Evolutionary conservation across 2,797 vertebrate genomes (phyloP).

Genomic region (Anguilla megastoma): DNA sequence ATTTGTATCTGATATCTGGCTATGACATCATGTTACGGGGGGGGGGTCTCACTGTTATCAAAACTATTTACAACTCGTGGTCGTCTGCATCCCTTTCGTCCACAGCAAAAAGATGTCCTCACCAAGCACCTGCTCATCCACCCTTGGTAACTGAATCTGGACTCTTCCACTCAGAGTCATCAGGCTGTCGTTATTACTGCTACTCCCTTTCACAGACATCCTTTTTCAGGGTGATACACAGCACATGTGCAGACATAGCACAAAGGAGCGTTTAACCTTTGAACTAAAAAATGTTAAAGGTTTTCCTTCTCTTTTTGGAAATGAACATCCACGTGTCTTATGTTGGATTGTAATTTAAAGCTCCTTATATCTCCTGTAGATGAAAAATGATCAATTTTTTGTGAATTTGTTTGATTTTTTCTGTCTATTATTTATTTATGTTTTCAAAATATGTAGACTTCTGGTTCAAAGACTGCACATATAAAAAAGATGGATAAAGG

Average conservation of each 20-base stretch:
- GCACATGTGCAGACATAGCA: constrained; percentile 53
- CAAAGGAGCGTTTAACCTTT: constrained; percentile 61
- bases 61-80: constrained; percentile 49
- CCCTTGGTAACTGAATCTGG: constrained; percentile 40
- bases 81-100: constrained; percentile 58
- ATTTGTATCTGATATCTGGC: constrained; percentile 33
- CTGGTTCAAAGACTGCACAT: not conserved
- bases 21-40: constrained; percentile 27
- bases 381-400: constrained; percentile 30
- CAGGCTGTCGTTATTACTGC: constrained; percentile 55
- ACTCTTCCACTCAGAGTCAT: constrained; percentile 43
- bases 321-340: constrained; percentile 68
- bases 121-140: constrained; percentile 54
- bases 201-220: constrained; percentile 52
- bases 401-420: not conserved
- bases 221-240: constrained; percentile 51
- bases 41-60: constrained; percentile 36
- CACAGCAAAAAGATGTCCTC: constrained; percentile 37
- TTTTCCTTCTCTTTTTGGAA: constrained; percentile 14
- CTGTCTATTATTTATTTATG: not conserved
- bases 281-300: constrained; percentile 55
- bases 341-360: constrained; percentile 39
- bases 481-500: not conserved
- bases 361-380: constrained; percentile 34
- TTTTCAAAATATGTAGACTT: not conserved